These are phyloP conservation scores for Sminthurinus signatus DNA, from an alignment of 1,140 invertebrate genomes.

Conservation along the genomic window DNA sequence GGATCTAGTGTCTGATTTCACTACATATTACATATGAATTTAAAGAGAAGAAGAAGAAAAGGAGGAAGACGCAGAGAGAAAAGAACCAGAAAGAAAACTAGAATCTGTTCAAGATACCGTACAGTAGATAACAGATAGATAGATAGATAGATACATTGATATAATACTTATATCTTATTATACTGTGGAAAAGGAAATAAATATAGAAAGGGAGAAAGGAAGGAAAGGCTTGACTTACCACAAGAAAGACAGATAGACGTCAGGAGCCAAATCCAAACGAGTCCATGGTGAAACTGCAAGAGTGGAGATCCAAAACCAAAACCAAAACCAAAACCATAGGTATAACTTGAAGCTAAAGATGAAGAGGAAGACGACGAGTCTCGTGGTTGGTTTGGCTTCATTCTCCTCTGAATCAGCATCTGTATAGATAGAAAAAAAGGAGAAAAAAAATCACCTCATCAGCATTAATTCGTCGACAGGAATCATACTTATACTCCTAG, in stretches of 20 bases:
- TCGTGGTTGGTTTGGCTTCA: constrained; percentile 3
- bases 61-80: too few relatives aligned
- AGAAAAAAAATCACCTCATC: constrained; percentile 15
- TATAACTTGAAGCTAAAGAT: neutral
- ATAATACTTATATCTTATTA: too few relatives aligned
- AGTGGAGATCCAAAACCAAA: neutral
- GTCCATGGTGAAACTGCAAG: neutral
- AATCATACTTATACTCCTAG: too few relatives aligned
- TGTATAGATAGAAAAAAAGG: constrained; percentile 11
- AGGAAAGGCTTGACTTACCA: constrained; percentile 14
- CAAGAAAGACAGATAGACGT: constrained; percentile 17
- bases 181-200: neutral
- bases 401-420: constrained; percentile 20
- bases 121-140: too few relatives aligned
- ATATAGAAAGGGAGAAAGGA: neutral
- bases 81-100: too few relatives aligned
- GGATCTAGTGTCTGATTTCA: too few relatives aligned
- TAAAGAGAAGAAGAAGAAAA: too few relatives aligned
- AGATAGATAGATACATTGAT: too few relatives aligned
- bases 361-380: too few relatives aligned
- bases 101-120: too few relatives aligned
- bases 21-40: too few relatives aligned
- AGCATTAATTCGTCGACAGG: constrained; percentile 14
- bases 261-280: constrained; percentile 3
- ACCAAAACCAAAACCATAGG: too few relatives aligned